phyloP scores from a whole-genome alignment of 2,797 vertebrate species.

The Cirrhinus molitorella region DNA sequence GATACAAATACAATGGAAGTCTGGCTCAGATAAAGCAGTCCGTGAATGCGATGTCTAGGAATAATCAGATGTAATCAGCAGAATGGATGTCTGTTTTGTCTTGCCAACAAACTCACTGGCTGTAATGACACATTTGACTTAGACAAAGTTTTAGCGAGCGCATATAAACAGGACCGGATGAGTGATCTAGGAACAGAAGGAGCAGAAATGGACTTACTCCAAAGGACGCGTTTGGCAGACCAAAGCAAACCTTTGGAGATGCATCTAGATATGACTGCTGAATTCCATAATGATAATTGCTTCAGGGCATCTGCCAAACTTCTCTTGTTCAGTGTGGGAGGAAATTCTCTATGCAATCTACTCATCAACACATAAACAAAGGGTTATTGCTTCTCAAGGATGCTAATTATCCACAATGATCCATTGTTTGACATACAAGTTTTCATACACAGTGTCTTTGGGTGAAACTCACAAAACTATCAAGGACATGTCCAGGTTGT shows the following conservation, averaged over 20 bases:
- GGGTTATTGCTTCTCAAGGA: slow-evolving; percentile 14
- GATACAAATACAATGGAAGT: slow-evolving; percentile 22
- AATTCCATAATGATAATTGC: slow-evolving; percentile 34
- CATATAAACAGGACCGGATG: neutral
- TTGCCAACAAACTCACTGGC: neutral
- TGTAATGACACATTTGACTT: slow-evolving; percentile 24
- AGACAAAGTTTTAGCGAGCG: slow-evolving; percentile 32
- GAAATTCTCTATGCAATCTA: slow-evolving; percentile 9
- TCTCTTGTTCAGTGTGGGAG: slow-evolving; percentile 38
- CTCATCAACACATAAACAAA: neutral
- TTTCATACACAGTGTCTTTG: neutral
- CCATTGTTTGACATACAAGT: neutral
- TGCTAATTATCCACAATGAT: neutral
- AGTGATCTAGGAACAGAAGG: slow-evolving; percentile 40
- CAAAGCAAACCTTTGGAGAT: slow-evolving; percentile 39
- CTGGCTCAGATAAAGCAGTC: slow-evolving; percentile 1
- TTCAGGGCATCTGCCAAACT: slow-evolving; percentile 30
- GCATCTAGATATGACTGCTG: slow-evolving; percentile 27
- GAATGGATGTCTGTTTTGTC: neutral
- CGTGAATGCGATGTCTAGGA: neutral
- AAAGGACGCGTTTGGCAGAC: slow-evolving; percentile 29
- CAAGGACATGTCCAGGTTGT: neutral
- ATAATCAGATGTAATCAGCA: slow-evolving; percentile 16
- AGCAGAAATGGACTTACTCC: slow-evolving; percentile 27
- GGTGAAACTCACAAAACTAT: neutral